A percentile compares a stretch with the other conserved stretches of the same genome.
These are phyloP conservation scores for Tachuris rubrigastra DNA, from an alignment of 2,113 vertebrate species.

Conservation along the genomic window DNA sequence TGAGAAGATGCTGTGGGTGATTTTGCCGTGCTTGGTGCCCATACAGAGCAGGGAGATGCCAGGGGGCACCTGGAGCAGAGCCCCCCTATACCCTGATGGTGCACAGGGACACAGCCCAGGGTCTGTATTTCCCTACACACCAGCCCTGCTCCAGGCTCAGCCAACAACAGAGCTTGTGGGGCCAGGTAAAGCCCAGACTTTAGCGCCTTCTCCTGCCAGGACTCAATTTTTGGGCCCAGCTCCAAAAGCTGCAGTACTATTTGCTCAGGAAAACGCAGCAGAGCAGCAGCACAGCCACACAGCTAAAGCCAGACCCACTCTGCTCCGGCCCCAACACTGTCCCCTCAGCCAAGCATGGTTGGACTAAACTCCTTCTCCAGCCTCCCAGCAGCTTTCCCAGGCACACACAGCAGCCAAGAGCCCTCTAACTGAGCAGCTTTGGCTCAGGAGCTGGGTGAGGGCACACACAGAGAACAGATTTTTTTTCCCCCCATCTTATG, in stretches of 20 bases:
- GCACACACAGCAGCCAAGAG: not conserved
- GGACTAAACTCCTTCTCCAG: not conserved
- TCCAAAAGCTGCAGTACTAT: not conserved
- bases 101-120: accelerated
- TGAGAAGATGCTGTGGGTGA: not conserved
- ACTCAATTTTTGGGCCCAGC: accelerated
- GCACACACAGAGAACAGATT: not conserved
- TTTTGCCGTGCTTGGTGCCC: not conserved
- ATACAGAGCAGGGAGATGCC: not conserved
- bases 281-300: not conserved
- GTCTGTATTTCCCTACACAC: not conserved
- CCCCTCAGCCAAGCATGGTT: too few relatives aligned
- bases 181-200: not conserved
- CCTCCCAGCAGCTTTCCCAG: not conserved
- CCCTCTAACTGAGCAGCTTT: not conserved
- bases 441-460: not conserved
- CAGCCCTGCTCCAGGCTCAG: not conserved
- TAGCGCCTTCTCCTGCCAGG: not conserved
- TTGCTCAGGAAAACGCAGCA: not conserved
- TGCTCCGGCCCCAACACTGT: not conserved
- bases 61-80: not conserved
- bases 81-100: accelerated
- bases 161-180: not conserved
- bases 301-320: not conserved
- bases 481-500: too few relatives aligned